Conservation (phyloP, 2,113 vertebrate species). For the Ibidorhyncha struthersii region DNA sequence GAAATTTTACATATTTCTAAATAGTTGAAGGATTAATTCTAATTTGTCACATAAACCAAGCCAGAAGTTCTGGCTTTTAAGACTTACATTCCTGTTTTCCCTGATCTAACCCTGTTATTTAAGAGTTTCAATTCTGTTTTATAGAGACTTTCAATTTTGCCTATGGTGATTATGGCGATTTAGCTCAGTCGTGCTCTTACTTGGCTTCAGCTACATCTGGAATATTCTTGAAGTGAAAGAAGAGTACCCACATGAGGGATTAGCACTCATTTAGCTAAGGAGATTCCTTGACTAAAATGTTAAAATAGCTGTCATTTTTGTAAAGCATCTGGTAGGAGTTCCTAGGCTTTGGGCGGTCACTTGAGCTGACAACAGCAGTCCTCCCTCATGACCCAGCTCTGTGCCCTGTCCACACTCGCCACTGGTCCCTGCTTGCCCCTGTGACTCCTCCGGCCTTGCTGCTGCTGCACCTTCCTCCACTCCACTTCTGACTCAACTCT, state of each 20-base stretch:
- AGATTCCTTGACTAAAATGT: neutral
- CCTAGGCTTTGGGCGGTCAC: neutral
- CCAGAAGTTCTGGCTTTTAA: neutral
- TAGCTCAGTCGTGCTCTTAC: neutral
- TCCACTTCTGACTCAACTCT: neutral
- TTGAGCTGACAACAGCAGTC: neutral
- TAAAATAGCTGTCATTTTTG: neutral
- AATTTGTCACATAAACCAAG: neutral
- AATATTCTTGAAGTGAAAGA: neutral
- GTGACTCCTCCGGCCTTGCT: neutral
- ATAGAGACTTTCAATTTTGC: neutral
- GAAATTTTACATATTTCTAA: neutral
- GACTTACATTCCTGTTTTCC: neutral
- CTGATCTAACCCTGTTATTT: neutral
- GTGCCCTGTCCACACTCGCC: neutral
- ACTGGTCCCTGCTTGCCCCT: neutral
- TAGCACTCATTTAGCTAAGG: neutral
- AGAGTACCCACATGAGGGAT: neutral
- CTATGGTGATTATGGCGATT: neutral
- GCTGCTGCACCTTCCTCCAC: neutral
- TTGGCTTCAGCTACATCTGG: neutral
- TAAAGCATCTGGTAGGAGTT: neutral
- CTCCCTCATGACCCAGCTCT: neutral
- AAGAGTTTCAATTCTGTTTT: neutral
- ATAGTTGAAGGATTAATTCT: neutral